These are phyloP conservation scores for Frankliniella intonsa DNA, from an alignment of 2,888 invertebrate species.

Conservation along the genomic window DNA sequence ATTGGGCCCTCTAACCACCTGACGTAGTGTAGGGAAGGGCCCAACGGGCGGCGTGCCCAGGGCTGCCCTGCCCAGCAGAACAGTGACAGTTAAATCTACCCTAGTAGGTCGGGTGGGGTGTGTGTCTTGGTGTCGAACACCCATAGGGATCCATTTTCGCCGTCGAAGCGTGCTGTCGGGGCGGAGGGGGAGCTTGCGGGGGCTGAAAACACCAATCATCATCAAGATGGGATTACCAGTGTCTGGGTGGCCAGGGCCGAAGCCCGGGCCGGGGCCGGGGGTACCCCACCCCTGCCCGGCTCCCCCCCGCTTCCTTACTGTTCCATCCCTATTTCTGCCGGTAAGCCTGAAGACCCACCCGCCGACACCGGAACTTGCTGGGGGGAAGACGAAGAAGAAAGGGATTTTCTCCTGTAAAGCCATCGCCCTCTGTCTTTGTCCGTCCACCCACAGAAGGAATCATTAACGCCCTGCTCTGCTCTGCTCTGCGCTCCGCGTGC, in stretches of 20 bases:
- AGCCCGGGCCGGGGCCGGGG: not conserved
- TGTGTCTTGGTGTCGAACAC: not conserved
- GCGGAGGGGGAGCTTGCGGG: not conserved
- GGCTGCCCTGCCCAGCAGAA: not conserved
- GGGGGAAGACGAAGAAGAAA: not conserved
- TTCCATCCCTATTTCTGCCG: not conserved
- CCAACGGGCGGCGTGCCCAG: no score
- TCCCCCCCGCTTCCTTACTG: not conserved
- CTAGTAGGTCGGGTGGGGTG: not conserved
- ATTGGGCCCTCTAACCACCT: no score
- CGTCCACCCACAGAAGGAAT: no score
- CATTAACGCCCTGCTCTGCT: no score
- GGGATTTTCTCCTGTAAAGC: not conserved
- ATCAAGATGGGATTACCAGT: constrained; percentile 18
- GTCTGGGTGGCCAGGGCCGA: not conserved
- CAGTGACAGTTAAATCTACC: not conserved
- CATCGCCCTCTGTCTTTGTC: no score
- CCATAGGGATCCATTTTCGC: constrained; percentile 1
- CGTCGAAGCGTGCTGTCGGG: not conserved
- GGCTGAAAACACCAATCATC: constrained; percentile 12
- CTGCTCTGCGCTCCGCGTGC: no score
- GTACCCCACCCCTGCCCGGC: not conserved
- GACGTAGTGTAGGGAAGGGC: no score
- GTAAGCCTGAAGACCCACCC: not conserved
- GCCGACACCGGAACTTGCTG: not conserved